A percentile compares a stretch with the other conserved stretches of the same genome.
phyloP scores from a whole-genome alignment of 2,797 vertebrate genomes.

The Cryptoprocta ferox region DNA sequence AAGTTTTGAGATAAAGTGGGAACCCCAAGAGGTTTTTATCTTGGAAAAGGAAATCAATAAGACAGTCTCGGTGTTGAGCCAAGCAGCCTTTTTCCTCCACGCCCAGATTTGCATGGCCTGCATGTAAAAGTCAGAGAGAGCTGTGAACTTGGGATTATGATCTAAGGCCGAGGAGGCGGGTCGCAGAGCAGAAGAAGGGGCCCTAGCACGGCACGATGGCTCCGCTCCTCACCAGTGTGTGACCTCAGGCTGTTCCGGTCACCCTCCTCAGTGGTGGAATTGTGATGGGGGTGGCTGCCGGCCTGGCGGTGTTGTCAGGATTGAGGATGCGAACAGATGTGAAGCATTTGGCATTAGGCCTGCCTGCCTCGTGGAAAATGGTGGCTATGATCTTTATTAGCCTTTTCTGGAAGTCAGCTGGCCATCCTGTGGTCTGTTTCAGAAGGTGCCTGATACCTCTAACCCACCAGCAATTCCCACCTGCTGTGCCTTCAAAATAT shows the following conservation, averaged over 20 bases:
- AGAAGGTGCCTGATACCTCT: background rate
- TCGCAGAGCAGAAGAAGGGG: background rate
- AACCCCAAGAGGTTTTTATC: conserved; percentile 53
- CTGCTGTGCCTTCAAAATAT: background rate
- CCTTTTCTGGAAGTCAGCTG: background rate
- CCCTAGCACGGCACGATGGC: background rate
- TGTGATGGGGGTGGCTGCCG: rapidly evolving
- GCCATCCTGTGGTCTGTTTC: background rate
- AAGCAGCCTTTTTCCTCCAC: background rate
- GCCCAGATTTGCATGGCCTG: background rate
- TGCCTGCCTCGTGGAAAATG: background rate
- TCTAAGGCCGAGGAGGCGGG: background rate
- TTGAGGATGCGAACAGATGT: rapidly evolving
- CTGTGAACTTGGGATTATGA: rapidly evolving
- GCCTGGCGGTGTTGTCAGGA: rapidly evolving
- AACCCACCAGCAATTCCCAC: background rate
- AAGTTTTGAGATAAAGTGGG: conserved; percentile 62
- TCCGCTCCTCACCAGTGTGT: rapidly evolving
- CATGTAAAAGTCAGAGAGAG: background rate
- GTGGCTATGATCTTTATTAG: background rate
- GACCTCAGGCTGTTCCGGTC: background rate
- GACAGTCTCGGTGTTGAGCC: background rate
- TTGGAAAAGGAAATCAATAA: conserved; percentile 6
- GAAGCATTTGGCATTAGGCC: background rate
- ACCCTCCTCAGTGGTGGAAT: too few relatives aligned